Conservation (phyloP, 1,140 invertebrate genomes). For the Bombus sibiricus region DNA sequence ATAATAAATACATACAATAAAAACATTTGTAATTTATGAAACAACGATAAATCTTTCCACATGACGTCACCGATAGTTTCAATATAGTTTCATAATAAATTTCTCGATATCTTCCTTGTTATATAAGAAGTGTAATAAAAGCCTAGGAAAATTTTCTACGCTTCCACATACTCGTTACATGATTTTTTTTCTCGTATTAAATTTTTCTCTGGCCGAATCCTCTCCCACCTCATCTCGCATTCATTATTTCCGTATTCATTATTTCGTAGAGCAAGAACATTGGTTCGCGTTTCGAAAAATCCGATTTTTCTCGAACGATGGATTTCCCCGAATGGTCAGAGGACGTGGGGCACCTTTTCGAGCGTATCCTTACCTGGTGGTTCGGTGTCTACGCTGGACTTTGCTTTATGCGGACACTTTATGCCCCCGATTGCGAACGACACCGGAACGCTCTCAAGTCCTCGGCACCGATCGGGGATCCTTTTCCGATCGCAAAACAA, state of each 20-base stretch:
- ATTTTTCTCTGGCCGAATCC: background rate
- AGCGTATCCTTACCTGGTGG: constrained; percentile 59
- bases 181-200: background rate
- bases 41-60: background rate
- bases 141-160: too few relatives aligned
- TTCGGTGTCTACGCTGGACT: constrained; percentile 62
- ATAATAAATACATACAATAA: too few relatives aligned
- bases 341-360: constrained; percentile 33
- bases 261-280: background rate
- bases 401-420: constrained; percentile 81
- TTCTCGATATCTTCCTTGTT: background rate
- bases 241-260: background rate
- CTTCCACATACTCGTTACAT: too few relatives aligned
- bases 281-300: background rate
- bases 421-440: constrained; percentile 82
- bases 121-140: background rate
- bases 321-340: background rate
- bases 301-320: background rate
- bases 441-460: constrained; percentile 82
- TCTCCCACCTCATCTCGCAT: background rate
- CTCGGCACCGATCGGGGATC: constrained; percentile 68
- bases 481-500: constrained; percentile 73
- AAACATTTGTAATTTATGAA: too few relatives aligned
- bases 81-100: background rate
- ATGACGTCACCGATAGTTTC: background rate